Conservation (phyloP, 1,140 invertebrate genomes). For the Zaprionus camerounensis region DNA sequence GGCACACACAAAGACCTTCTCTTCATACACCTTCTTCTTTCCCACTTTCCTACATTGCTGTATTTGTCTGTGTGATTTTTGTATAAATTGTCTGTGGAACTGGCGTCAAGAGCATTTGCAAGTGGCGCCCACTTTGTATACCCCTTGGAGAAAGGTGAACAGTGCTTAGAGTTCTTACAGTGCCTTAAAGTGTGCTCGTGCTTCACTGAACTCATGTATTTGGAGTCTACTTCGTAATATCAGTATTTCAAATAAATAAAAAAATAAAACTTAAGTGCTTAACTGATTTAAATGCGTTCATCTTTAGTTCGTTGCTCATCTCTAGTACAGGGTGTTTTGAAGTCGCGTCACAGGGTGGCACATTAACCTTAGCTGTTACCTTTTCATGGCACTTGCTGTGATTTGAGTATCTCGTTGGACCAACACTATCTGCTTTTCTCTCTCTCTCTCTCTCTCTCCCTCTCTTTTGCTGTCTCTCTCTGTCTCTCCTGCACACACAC, state of each 20-base stretch:
- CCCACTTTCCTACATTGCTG: background rate
- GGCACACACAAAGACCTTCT: constrained; percentile 8
- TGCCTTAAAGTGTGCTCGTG: background rate
- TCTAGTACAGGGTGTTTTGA: background rate
- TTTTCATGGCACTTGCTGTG: constrained; percentile 49
- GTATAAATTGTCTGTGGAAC: constrained; percentile 73
- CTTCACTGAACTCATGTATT: background rate
- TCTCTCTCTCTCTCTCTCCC: background rate
- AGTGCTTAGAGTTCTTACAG: background rate
- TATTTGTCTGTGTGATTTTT: constrained; percentile 60
- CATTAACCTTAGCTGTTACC: constrained; percentile 11
- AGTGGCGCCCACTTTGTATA: constrained; percentile 14
- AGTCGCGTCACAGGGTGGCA: constrained; percentile 17
- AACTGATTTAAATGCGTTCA: background rate
- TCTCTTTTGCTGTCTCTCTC: background rate
- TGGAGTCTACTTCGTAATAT: no score
- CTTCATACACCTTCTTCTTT: background rate
- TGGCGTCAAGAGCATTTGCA: constrained; percentile 49
- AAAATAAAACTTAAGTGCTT: background rate
- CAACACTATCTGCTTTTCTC: constrained; percentile 1
- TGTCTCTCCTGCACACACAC: constrained; percentile 34
- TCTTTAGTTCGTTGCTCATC: background rate
- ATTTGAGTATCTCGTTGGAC: constrained; percentile 59
- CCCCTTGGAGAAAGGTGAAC: background rate
- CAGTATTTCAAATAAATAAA: no score